Conservation (phyloP, 2,113 vertebrate genomes). For the Catharus bicknelli region DNA sequence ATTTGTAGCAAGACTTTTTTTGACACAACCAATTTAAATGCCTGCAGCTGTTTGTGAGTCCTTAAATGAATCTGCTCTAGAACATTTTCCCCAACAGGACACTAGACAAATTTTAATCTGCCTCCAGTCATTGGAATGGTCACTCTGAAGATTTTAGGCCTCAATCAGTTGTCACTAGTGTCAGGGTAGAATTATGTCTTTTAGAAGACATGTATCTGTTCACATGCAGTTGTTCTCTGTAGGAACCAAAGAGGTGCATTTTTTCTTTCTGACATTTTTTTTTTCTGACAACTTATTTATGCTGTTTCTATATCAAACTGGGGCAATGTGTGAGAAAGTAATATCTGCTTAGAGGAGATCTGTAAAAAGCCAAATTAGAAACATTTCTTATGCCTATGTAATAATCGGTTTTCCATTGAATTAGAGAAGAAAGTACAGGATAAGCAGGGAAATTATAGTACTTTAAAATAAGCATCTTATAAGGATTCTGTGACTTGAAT, state of each 20-base stretch:
- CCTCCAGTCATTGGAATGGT: background rate
- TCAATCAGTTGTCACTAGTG: background rate
- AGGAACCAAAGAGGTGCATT: background rate
- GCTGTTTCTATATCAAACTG: background rate
- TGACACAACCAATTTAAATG: background rate
- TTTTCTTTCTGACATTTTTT: background rate
- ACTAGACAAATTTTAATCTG: background rate
- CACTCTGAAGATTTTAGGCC: background rate
- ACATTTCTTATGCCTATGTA: background rate
- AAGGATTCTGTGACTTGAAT: background rate
- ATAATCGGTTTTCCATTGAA: background rate
- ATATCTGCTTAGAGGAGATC: background rate
- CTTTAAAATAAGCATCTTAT: background rate
- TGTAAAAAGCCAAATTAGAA: background rate
- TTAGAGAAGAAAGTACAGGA: background rate
- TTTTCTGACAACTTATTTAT: background rate
- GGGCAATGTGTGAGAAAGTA: background rate
- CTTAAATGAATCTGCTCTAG: background rate
- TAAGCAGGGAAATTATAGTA: background rate
- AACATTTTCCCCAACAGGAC: background rate
- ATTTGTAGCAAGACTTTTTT: background rate
- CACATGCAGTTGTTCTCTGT: background rate
- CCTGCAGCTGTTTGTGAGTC: background rate
- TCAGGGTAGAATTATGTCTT: background rate
- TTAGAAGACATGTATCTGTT: background rate